Percentiles rank a stretch among this genome's conserved stretches.
phyloP scores from a whole-genome alignment of 1,140 invertebrate species.

The Uloborus diversus region DNA sequence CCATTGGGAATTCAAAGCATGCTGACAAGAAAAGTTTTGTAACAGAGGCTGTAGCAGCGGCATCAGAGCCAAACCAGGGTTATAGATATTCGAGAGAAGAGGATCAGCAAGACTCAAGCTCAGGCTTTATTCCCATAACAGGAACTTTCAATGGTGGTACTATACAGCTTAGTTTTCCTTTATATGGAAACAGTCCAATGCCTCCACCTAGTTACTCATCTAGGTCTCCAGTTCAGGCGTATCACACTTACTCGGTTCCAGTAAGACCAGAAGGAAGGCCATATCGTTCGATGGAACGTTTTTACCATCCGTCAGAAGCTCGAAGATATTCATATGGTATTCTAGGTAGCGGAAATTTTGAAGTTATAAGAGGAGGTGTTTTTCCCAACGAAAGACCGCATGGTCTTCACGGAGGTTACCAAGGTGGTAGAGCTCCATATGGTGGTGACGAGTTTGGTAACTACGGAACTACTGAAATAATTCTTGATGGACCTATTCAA shows the following conservation, averaged over 20 bases:
- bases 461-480: constrained; percentile 50
- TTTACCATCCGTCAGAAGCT: constrained; percentile 43
- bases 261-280: background rate
- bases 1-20: background rate
- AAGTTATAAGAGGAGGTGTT: constrained; percentile 60
- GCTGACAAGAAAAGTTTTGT: background rate
- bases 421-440: constrained; percentile 16
- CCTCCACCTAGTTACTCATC: background rate
- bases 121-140: constrained; percentile 41
- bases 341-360: constrained; percentile 61
- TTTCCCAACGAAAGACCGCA: constrained; percentile 35
- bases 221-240: background rate
- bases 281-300: constrained; percentile 14
- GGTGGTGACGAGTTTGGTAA: background rate
- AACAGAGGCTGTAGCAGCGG: background rate
- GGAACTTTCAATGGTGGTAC: constrained; percentile 35
- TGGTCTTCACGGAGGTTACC: background rate
- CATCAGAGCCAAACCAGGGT: constrained; percentile 1
- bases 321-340: constrained; percentile 54
- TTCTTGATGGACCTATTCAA: constrained; percentile 58
- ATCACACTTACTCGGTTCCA: constrained; percentile 14
- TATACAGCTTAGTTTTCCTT: constrained; percentile 29
- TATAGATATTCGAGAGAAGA: background rate
- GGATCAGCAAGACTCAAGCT: constrained; percentile 24
- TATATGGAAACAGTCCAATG: constrained; percentile 5